Base-by-base conservation (phyloP, 1,140 invertebrate genomes). In the Brachionus asplanchnoidis region DNA sequence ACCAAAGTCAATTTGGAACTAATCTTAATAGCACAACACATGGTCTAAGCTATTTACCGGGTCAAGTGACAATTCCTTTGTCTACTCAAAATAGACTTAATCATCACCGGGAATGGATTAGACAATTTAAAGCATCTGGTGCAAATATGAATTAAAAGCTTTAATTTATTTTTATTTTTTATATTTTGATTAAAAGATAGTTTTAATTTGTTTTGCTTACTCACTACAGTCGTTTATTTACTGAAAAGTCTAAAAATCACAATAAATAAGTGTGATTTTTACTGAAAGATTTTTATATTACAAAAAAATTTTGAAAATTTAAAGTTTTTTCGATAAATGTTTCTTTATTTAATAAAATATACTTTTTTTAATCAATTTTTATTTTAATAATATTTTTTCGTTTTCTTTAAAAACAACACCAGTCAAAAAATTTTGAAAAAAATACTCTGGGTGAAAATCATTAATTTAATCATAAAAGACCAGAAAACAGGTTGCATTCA, bases 101-200 rank as follows among this genome's bases (percentile, higher is more conserved):
- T 82, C 79, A 82, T 7, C 79, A 82, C 40, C 14, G 79, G n/a
- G 53, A 82, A 23, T 82, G 79, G 79, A 60, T 82, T 12, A 60
- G 20, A 42, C 50, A 82, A 65, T 82, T 82, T 65, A 82, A 68
- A 82, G 73, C 73, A 77, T 77, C 42, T 77, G 44, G 44, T 77
- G 40, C 73, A 50, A 77, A 77, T 77, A 50, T 77, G 11, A 77
- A 20, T 50, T 50, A 77, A 77, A 42, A 50, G 42, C 23, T 77
- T 77, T 53, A 77, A 50, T 53, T 50, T 50, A 26, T 77, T 46
- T 77, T 46, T 40, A 14, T 17, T 14, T 68, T 32, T 70, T 66
- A 4, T 32, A 32, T 28, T 12, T 70, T 70, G 7, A 23, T 65
- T 65, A 65, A n/a, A 65, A 23, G 66, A 70, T 70, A 70, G 66